Evolutionary conservation across 2,888 invertebrate genomes (phyloP).

Genomic region (Drosophila crucigera): DNA sequence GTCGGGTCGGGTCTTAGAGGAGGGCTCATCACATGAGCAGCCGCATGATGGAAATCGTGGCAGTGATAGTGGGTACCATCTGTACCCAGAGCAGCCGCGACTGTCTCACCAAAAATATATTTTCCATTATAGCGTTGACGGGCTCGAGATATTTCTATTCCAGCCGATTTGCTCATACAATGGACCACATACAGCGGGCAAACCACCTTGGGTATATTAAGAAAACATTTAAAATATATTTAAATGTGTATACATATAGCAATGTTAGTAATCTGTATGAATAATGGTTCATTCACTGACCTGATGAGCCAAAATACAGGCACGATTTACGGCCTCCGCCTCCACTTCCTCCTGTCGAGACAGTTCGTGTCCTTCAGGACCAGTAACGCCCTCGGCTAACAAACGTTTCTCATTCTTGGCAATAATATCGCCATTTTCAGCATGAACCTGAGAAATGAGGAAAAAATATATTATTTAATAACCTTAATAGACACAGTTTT

Average conservation of each 20-base stretch:
- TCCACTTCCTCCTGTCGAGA: conserved; percentile 98
- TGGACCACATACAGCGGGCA: conserved; percentile 97
- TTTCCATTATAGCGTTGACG: conserved; percentile 87
- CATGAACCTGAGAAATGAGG: conserved; percentile 91
- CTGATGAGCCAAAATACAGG: conserved; percentile 97
- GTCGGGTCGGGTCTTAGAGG: conserved; percentile 95
- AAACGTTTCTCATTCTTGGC: conserved; percentile 95
- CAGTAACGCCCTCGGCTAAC: conserved; percentile 93
- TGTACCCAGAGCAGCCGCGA: conserved; percentile 90
- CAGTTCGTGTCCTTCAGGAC: conserved; percentile 97
- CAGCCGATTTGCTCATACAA: conserved; percentile 98
- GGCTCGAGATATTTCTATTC: conserved; percentile 91
- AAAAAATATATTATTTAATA: neutral
- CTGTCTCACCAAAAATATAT: conserved; percentile 96
- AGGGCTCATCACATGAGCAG: conserved; percentile 97
- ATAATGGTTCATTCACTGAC: conserved; percentile 85
- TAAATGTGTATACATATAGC: too few species aligned
- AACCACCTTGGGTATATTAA: conserved; percentile 67
- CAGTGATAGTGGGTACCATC: conserved; percentile 91
- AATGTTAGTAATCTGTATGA: too few species aligned
- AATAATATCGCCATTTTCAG: conserved; percentile 98
- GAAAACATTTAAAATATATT: too few species aligned
- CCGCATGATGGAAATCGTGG: conserved; percentile 96
- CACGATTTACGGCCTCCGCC: conserved; percentile 97
- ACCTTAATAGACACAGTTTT: too few species aligned